Evolutionary conservation across 64 coral and sea anemone genomes (phyloP).

Genomic region (Actinia equina): DNA sequence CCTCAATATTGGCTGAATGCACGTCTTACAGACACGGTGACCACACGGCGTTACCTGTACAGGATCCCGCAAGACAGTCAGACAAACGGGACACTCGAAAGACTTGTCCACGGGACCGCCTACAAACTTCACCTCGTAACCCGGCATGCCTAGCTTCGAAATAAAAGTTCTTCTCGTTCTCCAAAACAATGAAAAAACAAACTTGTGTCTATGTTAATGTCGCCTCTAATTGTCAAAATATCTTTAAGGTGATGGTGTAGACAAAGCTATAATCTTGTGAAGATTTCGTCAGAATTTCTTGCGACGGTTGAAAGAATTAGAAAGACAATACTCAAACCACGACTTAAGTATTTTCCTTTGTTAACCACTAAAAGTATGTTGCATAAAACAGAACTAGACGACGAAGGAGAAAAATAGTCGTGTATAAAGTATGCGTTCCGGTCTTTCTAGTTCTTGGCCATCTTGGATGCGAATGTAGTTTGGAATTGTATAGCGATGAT

Average conservation of each 20-base stretch:
- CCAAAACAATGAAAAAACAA: neutral
- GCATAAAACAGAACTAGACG: neutral
- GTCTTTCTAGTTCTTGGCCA: neutral
- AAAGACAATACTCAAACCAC: too few species aligned
- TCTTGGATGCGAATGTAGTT: neutral
- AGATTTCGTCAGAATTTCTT: too few species aligned
- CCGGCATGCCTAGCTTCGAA: conserved; percentile 57
- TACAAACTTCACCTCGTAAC: conserved; percentile 84
- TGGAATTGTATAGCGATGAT: neutral
- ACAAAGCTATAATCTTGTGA: too few species aligned
- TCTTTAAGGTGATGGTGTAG: too few species aligned
- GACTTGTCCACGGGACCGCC: conserved; percentile 68
- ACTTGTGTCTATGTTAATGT: neutral
- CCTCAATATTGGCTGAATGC: conserved; percentile 94
- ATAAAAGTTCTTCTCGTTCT: neutral
- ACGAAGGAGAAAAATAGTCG: neutral
- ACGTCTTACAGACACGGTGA: conserved; percentile 87
- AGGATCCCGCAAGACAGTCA: conserved; percentile 83
- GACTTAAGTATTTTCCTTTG: neutral
- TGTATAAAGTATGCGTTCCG: too few species aligned
- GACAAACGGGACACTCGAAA: conserved; percentile 92
- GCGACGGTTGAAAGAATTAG: too few species aligned
- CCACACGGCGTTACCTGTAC: conserved; percentile 96
- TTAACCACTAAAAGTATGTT: neutral
- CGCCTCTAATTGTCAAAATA: neutral